Conservation (phyloP, 1,140 invertebrate genomes). For the Choristoneura fumiferana region DNA sequence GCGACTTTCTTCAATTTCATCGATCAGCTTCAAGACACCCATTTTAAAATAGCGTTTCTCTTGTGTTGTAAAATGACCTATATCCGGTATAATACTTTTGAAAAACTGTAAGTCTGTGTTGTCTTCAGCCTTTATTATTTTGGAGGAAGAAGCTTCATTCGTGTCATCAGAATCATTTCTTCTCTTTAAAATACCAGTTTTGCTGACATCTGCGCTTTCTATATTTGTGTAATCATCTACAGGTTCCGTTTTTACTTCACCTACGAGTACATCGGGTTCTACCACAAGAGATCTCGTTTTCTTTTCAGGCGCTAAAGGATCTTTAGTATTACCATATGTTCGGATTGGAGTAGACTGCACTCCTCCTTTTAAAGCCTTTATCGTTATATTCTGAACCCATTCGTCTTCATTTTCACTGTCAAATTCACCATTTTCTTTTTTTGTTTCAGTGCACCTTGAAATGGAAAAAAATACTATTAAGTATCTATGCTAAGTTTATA, state of each 20-base stretch:
- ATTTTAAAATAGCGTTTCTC: constrained; percentile 45
- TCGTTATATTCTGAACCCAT: constrained; percentile 3
- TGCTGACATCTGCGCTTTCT: constrained; percentile 8
- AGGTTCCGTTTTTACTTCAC: neutral
- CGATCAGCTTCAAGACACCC: constrained; percentile 38
- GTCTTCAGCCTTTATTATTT: constrained; percentile 22
- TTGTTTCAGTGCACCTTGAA: neutral
- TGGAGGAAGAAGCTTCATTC: constrained; percentile 2
- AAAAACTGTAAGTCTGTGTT: constrained; percentile 43
- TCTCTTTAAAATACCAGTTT: constrained; percentile 22
- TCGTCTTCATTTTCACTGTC: constrained; percentile 2
- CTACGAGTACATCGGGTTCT: neutral
- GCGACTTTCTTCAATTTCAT: constrained; percentile 31
- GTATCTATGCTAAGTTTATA: too few species aligned
- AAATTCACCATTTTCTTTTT: neutral
- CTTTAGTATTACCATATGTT: neutral
- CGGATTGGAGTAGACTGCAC: neutral
- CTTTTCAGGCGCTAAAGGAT: too few species aligned
- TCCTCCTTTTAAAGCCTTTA: neutral
- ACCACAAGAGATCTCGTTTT: too few species aligned
- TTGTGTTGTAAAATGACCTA: constrained; percentile 34
- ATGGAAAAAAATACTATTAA: too few species aligned
- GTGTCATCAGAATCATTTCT: constrained; percentile 18
- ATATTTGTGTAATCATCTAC: constrained; percentile 20
- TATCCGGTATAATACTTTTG: constrained; percentile 45